Percentiles rank a stretch among this genome's conserved stretches.
Conservation (phyloP, 2,888 invertebrate genomes). For the Actias luna region DNA sequence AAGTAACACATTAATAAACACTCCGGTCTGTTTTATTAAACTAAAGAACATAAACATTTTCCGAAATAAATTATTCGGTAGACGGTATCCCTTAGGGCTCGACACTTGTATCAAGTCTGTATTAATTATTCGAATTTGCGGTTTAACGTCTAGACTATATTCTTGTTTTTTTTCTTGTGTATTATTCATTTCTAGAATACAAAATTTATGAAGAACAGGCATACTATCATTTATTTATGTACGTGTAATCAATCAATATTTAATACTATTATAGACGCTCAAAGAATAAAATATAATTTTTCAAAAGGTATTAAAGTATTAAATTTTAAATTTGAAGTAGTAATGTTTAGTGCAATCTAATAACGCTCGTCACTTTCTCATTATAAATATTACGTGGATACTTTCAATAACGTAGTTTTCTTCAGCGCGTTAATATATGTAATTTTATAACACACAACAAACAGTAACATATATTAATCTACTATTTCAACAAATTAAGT, state of each 20-base stretch:
- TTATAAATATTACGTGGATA: not conserved
- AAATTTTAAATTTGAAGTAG: not conserved
- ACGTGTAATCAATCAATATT: too few relatives aligned
- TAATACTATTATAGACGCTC: too few relatives aligned
- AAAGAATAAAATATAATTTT: not conserved
- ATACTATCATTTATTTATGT: not conserved
- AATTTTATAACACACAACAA: too few relatives aligned
- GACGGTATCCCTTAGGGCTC: not conserved
- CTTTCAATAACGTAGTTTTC: not conserved
- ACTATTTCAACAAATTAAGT: too few relatives aligned
- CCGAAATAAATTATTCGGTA: not conserved
- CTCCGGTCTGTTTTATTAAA: slow-evolving; percentile 1
- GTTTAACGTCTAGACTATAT: not conserved
- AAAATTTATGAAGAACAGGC: not conserved
- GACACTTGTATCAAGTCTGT: not conserved
- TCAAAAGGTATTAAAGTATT: not conserved
- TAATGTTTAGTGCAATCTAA: not conserved
- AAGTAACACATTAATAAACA: not conserved
- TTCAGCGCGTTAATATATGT: not conserved
- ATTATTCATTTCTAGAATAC: not conserved
- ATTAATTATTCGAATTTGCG: not conserved
- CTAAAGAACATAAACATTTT: not conserved
- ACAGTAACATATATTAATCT: too few relatives aligned
- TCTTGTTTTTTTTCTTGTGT: not conserved
- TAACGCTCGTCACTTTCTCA: not conserved